Evolutionary conservation across 2,113 vertebrate genomes (phyloP), one percentile per base, ranked within the genome.

Genomic region (Alexandromys fortis): DNA sequence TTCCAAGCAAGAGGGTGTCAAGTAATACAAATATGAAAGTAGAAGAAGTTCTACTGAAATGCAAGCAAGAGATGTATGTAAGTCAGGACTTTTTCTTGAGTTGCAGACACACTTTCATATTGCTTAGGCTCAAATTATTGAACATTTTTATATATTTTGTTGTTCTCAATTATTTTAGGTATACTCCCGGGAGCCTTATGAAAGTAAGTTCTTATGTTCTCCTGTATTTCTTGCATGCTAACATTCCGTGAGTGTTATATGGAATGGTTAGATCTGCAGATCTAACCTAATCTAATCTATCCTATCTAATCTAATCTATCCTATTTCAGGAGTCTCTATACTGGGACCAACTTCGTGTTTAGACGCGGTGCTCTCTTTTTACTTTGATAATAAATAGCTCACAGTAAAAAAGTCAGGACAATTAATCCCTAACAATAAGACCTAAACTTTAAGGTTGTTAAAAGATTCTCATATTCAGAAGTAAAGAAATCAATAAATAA

Each of bases 21-120:
- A 94, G n/a, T 58, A 87, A 95, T 26, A 89, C 68, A 14, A 75
- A n/a, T 38, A 67, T 24, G 13, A 81, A 94, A 93, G 24, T 14
- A 85, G n/a, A 70, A 61, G 67, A 72, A 83, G 92, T 24, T 58
- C 75, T 72, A 49, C 55, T 75, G 72, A 89, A 95, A 95, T 92
- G 67, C 30, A 77, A 94, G 21, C 42, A 86, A 89, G 94, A 75
- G 10, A 89, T 13, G 3, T 26, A 38, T 82, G 63, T 38, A 92
- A 61, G 73, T 78, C 28, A 47, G 65, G 52, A 35, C 16, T 33
- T 68, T 33, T 70, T 72, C 35, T 70, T 88, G 35, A 94, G 2
- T 33, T 70, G 13, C n/a, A 89, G 55, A 38, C 2, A 86, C 1
- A 55, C 1, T 88, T 91, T 65, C 76, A 63, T 83, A 70, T 4